Evolutionary conservation across 2,888 invertebrate species (phyloP).

Genomic region (Stenolophus ochropezus): DNA sequence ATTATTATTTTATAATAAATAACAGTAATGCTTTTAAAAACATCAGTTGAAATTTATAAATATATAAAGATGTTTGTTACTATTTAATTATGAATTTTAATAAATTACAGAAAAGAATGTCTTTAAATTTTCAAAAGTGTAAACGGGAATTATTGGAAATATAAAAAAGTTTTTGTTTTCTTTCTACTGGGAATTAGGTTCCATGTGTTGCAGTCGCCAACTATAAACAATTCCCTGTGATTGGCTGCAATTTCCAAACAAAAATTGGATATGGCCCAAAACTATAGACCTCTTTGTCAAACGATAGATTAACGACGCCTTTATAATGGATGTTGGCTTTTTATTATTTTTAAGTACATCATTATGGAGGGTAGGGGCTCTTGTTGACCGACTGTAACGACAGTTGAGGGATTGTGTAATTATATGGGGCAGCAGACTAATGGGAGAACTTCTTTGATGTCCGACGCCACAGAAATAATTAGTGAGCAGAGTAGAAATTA

Average conservation of each 20-base stretch:
- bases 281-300: constrained; percentile 59
- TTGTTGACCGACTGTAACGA: constrained; percentile 49
- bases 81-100: no score
- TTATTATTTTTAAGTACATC: constrained; percentile 59
- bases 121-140: no score
- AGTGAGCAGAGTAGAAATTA: constrained; percentile 21
- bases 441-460: constrained; percentile 35
- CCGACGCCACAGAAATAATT: constrained; percentile 2
- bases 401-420: constrained; percentile 57
- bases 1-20: no score
- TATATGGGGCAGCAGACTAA: constrained; percentile 30
- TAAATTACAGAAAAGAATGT: no score
- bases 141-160: no score
- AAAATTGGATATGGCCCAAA: constrained; percentile 57
- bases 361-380: constrained; percentile 48
- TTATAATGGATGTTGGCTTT: constrained; percentile 55
- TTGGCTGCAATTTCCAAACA: constrained; percentile 59
- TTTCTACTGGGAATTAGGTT: not conserved
- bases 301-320: constrained; percentile 54
- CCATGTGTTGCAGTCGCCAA: not conserved
- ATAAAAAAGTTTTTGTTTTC: no score
- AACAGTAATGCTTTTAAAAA: no score
- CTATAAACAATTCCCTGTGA: constrained; percentile 27
- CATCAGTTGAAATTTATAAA: no score
- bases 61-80: no score